Evolutionary conservation across 1,140 invertebrate species (phyloP).

Genomic region (Drosophila arizonae): DNA sequence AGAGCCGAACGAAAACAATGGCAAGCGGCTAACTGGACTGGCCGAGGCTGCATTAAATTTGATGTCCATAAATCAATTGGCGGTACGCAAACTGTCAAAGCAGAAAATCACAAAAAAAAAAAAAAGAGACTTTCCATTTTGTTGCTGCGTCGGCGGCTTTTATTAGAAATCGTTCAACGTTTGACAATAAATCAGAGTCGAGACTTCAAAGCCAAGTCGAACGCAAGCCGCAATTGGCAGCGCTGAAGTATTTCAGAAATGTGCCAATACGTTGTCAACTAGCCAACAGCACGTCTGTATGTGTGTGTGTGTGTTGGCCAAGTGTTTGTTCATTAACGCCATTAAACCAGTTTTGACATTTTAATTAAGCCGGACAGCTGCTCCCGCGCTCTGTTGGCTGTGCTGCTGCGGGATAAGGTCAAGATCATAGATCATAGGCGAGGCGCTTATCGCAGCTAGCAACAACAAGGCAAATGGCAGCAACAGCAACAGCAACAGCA

Average conservation of each 20-base stretch:
- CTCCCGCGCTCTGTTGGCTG: conserved; percentile 4
- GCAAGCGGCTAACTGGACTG: conserved; percentile 6
- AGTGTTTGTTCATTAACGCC: conserved; percentile 79
- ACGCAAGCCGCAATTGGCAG: conserved; percentile 4
- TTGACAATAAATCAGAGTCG: conserved; percentile 68
- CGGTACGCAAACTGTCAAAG: conserved; percentile 69
- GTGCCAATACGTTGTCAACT: conserved; percentile 41
- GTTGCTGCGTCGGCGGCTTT: conserved; percentile 59
- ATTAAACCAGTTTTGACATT: conserved; percentile 83
- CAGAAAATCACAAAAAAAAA: conserved; percentile 1
- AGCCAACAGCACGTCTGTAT: conserved; percentile 30
- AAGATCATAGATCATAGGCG: conserved; percentile 78
- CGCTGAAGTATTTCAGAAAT: conserved; percentile 52
- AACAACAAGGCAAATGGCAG: conserved; percentile 11
- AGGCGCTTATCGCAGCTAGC: conserved; percentile 64
- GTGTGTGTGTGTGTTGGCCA: conserved; percentile 8
- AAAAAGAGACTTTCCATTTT: conserved; percentile 65
- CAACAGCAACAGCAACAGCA: too few relatives aligned
- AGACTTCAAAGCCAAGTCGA: conserved; percentile 48
- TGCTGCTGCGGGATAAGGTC: conserved; percentile 52
- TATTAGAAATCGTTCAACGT: conserved; percentile 51
- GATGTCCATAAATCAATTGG: conserved; percentile 73
- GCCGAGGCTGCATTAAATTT: conserved; percentile 31
- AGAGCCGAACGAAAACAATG: conserved; percentile 30
- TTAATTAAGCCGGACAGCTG: conserved; percentile 75